Conservation (phyloP, 1,140 invertebrate species). For the Formica selysi region DNA sequence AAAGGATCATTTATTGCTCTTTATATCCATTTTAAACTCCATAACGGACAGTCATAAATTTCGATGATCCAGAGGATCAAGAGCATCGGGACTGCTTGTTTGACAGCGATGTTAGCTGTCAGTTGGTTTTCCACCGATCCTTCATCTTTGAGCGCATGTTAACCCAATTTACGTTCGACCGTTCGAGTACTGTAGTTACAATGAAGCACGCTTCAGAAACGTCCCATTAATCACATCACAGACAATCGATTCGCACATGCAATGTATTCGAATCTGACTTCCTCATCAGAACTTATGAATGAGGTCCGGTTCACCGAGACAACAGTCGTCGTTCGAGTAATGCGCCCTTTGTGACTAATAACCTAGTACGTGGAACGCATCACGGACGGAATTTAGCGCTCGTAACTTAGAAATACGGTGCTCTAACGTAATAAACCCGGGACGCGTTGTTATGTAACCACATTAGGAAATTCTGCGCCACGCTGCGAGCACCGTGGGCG, state of each 20-base stretch:
- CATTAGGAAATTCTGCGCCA: conserved; percentile 12
- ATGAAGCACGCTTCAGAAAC: conserved; percentile 66
- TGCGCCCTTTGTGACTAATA: conserved; percentile 46
- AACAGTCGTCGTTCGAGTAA: conserved; percentile 36
- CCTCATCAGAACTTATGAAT: conserved; percentile 54
- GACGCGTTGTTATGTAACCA: conserved; percentile 58
- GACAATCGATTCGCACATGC: conserved; percentile 73
- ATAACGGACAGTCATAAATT: background rate
- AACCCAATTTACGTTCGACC: conserved; percentile 74
- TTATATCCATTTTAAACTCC: background rate
- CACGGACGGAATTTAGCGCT: conserved; percentile 54
- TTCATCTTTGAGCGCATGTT: conserved; percentile 74
- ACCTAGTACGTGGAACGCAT: background rate
- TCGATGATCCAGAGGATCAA: conserved; percentile 37
- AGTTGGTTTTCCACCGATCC: conserved; percentile 64
- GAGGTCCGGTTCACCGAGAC: conserved; percentile 28
- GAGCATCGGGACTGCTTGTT: conserved; percentile 39
- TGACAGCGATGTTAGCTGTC: conserved; percentile 62
- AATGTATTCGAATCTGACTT: conserved; percentile 71
- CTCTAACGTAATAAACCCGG: conserved; percentile 46
- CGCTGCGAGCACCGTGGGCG: conserved; percentile 22
- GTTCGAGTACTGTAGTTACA: conserved; percentile 74
- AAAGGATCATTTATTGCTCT: background rate
- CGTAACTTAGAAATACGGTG: conserved; percentile 44
- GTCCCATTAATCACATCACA: conserved; percentile 78